phyloP scores from a whole-genome alignment of 2,113 vertebrate species.

The Phylloscopus trochilus region DNA sequence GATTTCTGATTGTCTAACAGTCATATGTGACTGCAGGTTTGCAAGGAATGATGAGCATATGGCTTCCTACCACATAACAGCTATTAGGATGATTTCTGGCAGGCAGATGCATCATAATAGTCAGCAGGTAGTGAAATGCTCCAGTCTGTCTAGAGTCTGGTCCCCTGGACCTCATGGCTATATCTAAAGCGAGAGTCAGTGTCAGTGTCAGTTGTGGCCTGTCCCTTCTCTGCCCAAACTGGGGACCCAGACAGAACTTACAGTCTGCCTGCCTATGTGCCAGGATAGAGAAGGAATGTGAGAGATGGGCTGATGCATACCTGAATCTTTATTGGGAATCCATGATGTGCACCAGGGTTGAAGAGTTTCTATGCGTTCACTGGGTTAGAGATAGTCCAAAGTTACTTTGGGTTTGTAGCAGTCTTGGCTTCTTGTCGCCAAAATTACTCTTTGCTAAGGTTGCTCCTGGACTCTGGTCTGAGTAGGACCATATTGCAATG shows the following conservation, averaged over 20 bases:
- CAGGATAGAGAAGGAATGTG: background rate
- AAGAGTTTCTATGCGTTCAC: background rate
- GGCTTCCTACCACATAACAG: background rate
- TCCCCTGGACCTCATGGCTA: background rate
- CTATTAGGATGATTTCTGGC: background rate
- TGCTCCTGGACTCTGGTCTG: background rate
- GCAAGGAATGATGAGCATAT: background rate
- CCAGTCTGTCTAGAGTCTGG: background rate
- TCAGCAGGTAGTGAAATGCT: background rate
- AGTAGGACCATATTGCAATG: background rate
- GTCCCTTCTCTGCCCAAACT: background rate
- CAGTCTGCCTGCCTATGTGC: background rate
- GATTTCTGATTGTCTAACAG: background rate
- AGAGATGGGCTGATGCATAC: background rate
- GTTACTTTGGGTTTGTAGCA: background rate
- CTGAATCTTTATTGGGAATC: background rate
- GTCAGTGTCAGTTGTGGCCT: background rate
- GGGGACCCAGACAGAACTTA: background rate
- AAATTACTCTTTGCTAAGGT: background rate
- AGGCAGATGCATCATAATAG: background rate
- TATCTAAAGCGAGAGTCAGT: background rate
- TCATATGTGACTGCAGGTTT: background rate
- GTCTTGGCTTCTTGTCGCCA: background rate
- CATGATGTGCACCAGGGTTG: background rate
- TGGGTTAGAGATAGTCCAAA: background rate